phyloP scores from a whole-genome alignment of 2,888 invertebrate genomes.

The Acleris laterana region DNA sequence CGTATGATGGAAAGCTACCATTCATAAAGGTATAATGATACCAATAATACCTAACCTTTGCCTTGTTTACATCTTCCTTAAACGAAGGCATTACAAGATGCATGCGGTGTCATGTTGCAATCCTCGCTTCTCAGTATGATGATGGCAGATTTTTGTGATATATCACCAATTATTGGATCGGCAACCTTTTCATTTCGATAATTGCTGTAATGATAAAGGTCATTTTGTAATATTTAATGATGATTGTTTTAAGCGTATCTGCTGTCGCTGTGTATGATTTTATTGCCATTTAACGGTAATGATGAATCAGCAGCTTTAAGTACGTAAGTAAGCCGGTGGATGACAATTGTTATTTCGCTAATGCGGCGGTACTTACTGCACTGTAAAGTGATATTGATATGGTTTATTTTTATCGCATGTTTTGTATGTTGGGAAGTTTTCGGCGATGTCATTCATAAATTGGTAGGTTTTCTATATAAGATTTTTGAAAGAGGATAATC shows the following conservation, averaged over 20 bases:
- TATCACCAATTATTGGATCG: constrained; percentile 29
- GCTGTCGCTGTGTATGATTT: background rate
- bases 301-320: background rate
- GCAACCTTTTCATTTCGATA: constrained; percentile 23
- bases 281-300: background rate
- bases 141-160: constrained; percentile 34
- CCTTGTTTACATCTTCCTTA: constrained; percentile 19
- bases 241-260: background rate
- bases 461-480: no score
- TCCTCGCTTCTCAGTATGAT: constrained; percentile 31
- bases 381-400: no score
- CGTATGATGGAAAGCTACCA: no score
- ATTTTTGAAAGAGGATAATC: no score
- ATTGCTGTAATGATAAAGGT: constrained; percentile 3
- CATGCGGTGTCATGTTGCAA: constrained; percentile 26
- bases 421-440: no score
- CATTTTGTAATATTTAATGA: constrained; percentile 7
- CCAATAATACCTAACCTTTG: background rate
- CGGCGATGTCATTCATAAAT: no score
- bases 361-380: no score
- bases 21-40: background rate
- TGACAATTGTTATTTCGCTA: no score
- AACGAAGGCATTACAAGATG: constrained; percentile 10
- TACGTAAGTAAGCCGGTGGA: no score
- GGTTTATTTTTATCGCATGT: no score